These are phyloP conservation scores for Saguinus imperator DNA, from an alignment of 2,113 vertebrate genomes.

Conservation along the genomic window DNA sequence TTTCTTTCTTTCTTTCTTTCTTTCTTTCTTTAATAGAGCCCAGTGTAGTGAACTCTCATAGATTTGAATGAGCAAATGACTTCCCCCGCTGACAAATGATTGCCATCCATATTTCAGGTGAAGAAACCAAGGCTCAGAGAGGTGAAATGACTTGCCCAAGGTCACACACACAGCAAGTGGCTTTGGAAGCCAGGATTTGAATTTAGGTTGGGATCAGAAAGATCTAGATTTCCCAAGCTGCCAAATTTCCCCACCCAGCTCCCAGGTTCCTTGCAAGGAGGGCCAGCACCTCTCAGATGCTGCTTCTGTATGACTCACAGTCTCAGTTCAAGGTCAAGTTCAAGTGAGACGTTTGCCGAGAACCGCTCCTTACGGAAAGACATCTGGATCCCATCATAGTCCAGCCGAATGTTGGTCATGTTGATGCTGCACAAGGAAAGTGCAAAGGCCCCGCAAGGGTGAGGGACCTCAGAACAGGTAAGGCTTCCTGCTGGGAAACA, in stretches of 20 bases:
- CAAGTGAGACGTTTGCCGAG: constrained; percentile 56
- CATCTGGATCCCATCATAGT: constrained; percentile 48
- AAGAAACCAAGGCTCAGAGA: not conserved
- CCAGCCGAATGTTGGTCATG: constrained; percentile 64
- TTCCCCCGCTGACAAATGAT: not conserved
- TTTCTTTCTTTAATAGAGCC: not conserved
- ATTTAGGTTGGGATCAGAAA: not conserved
- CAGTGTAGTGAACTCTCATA: not conserved
- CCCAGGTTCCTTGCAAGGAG: not conserved
- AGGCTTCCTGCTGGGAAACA: not conserved
- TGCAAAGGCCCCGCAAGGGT: not conserved
- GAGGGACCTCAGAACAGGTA: too few species aligned
- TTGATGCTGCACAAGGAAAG: constrained; percentile 30
- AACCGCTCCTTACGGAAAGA: constrained; percentile 63
- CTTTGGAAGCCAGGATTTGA: not conserved
- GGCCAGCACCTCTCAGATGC: not conserved
- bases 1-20: too few species aligned
- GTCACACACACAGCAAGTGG: not conserved
- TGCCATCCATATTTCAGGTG: not conserved
- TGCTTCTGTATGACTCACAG: constrained; percentile 51
- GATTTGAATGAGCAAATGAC: not conserved
- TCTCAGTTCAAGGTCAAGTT: constrained; percentile 63
- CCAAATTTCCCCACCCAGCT: not conserved
- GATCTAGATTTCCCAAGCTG: not conserved
- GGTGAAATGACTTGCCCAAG: not conserved